Base-by-base conservation (phyloP, 2,888 invertebrate species). In the Automeris io region DNA sequence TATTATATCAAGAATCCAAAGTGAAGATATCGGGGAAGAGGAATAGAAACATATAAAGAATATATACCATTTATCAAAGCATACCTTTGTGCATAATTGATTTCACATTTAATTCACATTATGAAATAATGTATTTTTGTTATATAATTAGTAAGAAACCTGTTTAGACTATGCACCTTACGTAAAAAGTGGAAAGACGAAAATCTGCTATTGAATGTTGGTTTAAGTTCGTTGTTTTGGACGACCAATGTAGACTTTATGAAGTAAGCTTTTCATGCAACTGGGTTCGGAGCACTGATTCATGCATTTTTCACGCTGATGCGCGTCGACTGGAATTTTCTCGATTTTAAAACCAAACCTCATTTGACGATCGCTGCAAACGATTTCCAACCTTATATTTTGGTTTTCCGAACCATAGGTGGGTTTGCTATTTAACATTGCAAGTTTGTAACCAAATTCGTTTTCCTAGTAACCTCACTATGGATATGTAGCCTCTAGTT, bases 231-330 rank as follows among this genome's bases (percentile, higher is more conserved):
- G 13, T 33, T 19, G n/a, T 38, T 37, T 24, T 38, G 18, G 33
- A 2, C 33, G 13, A 29, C 26, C 29, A 35, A 49, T 54, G 45
- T 51, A 48, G 47, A 49, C 46, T 54, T 56, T 60, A 60, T 57
- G 57, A 56, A 43, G 49, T 41, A 39, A 45, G 41, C 47, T 46
- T 60, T 59, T 49, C 53, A 50, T 44, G 45, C 52, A 51, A 56
- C 57, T 57, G 47, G 49, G 48, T 51, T 43, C 50, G 46, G 56
- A 52, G 58, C 60, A 68, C 62, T 63, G 65, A 62, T 61, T 76
- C 73, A 65, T 77, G 67, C 68, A 78, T 74, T 73, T 76, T 76
- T 72, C 74, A 75, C 68, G 57, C 58, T 59, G 61, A 61, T 60
- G 65, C 62, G 52, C 61, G 40, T 45, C 49, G 56, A 52, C 54